Evolutionary conservation across 2,797 vertebrate genomes (phyloP).

Genomic region (Spinus olivaceus): DNA sequence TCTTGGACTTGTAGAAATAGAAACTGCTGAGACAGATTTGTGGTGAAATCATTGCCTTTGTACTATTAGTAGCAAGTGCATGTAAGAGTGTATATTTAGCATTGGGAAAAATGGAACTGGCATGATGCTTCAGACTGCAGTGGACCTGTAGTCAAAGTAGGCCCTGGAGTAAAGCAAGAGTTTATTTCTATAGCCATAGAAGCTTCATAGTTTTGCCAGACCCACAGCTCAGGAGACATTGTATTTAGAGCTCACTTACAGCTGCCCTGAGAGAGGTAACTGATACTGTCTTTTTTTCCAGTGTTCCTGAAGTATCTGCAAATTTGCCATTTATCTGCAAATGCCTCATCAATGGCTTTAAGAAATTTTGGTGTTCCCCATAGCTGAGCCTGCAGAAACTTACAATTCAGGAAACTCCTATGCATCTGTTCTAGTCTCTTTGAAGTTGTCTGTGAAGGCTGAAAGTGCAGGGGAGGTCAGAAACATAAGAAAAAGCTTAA

Average conservation of each 20-base stretch:
- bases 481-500: not conserved
- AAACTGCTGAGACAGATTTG: not conserved
- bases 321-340: not conserved
- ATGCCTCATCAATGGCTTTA: not conserved
- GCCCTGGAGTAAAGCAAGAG: not conserved
- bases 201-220: not conserved
- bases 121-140: not conserved
- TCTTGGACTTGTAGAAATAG: not conserved
- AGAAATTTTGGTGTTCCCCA: not conserved
- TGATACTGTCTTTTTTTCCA: not conserved
- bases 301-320: not conserved
- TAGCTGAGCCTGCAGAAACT: not conserved
- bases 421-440: not conserved
- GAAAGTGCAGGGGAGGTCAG: not conserved
- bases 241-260: not conserved
- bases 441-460: not conserved
- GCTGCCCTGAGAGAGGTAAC: not conserved
- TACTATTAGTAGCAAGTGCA: not conserved
- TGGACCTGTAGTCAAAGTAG: not conserved
- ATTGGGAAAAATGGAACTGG: not conserved
- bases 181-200: not conserved
- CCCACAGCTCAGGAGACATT: not conserved
- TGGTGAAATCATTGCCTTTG: not conserved
- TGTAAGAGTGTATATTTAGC: not conserved
- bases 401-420: not conserved